A percentile compares a stretch with the other conserved stretches of the same genome.
Conservation (phyloP, 2,797 vertebrate species). For the Hyperoplus immaculatus region DNA sequence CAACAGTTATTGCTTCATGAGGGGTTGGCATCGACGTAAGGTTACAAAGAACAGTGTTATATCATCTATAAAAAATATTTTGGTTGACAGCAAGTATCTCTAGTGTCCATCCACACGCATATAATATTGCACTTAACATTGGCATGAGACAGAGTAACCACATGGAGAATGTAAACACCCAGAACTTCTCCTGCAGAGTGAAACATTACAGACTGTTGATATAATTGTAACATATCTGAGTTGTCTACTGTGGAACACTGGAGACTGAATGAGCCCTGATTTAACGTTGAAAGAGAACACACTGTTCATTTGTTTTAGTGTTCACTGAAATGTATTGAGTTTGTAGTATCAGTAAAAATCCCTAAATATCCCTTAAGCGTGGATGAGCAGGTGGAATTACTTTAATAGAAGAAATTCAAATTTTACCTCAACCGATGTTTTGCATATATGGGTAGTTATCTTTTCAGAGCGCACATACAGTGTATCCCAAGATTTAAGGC, state of each 20-base stretch:
- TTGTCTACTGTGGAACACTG: background rate
- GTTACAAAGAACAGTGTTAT: conserved; percentile 62
- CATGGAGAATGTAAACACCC: conserved; percentile 63
- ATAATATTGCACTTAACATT: conserved; percentile 79
- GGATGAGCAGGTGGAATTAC: conserved; percentile 8
- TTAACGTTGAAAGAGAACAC: conserved; percentile 15
- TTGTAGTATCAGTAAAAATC: conserved; percentile 32
- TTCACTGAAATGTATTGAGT: conserved; percentile 21
- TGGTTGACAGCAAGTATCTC: conserved; percentile 74
- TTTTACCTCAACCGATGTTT: conserved; percentile 40
- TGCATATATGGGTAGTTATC: conserved; percentile 47
- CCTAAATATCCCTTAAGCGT: conserved; percentile 14
- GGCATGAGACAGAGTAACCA: conserved; percentile 50
- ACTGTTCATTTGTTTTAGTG: conserved; percentile 50
- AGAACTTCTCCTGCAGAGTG: conserved; percentile 42
- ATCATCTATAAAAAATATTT: conserved; percentile 67
- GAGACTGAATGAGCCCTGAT: conserved; percentile 10
- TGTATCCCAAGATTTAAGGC: background rate
- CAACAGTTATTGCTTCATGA: conserved; percentile 53
- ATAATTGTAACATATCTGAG: conserved; percentile 1
- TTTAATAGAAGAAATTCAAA: conserved; percentile 6
- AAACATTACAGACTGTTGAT: conserved; percentile 21
- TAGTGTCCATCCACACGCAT: conserved; percentile 58
- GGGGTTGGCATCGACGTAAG: conserved; percentile 60
- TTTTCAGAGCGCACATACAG: conserved; percentile 21